These are phyloP conservation scores for Baryphthengus martii DNA, from an alignment of 2,113 vertebrate species.

Conservation along the genomic window DNA sequence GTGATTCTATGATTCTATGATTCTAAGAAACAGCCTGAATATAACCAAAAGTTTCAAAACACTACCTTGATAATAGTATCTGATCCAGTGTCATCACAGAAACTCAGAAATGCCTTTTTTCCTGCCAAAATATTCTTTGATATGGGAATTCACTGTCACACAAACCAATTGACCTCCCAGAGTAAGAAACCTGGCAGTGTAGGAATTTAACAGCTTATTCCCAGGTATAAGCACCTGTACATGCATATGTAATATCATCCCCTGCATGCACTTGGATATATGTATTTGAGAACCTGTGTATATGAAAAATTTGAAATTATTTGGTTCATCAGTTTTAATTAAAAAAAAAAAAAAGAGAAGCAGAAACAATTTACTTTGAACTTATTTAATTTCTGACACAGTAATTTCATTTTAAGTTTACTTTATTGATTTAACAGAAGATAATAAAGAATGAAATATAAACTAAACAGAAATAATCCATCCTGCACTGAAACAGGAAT, in stretches of 20 bases:
- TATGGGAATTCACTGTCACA: not conserved
- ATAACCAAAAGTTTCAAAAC: not conserved
- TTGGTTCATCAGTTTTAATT: not conserved
- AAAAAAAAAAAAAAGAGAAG: not conserved
- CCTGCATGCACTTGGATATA: fast-evolving
- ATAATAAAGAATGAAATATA: not conserved
- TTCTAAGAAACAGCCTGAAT: not conserved
- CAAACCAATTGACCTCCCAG: not conserved
- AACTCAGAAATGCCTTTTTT: not conserved
- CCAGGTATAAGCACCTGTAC: not conserved
- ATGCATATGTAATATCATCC: not conserved
- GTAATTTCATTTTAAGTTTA: not conserved
- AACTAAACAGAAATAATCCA: not conserved
- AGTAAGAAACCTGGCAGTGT: not conserved
- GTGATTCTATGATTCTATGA: too few relatives aligned
- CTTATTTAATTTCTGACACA: not conserved
- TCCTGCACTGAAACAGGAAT: not conserved
- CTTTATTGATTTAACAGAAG: not conserved
- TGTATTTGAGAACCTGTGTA: not conserved
- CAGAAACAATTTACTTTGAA: not conserved
- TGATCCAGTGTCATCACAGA: not conserved
- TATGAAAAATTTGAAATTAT: not conserved
- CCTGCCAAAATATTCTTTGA: not conserved
- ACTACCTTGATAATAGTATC: not conserved
- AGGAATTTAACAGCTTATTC: not conserved